A percentile compares a stretch with the other conserved stretches of the same genome.
Evolutionary conservation across 2,113 vertebrate genomes (phyloP).

Genomic region (Hiodon alosoides): DNA sequence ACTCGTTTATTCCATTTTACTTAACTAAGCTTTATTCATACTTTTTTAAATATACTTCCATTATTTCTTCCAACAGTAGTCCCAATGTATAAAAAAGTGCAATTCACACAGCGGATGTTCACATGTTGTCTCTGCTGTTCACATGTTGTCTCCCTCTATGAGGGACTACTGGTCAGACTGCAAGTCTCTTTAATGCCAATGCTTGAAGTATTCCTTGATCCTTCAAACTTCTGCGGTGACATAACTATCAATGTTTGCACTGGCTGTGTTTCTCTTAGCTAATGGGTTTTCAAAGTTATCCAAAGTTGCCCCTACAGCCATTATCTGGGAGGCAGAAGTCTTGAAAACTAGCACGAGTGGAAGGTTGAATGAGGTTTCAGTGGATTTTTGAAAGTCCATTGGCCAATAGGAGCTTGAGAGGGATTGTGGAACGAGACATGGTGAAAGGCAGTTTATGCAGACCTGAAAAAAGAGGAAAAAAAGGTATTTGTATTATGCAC

Average conservation of each 20-base stretch:
- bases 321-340: slow-evolving; percentile 25
- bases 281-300: neutral
- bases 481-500: too few relatives aligned
- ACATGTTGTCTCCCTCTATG: neutral
- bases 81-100: neutral
- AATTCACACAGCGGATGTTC: slow-evolving; percentile 27
- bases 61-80: neutral
- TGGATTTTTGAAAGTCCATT: slow-evolving; percentile 68
- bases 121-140: slow-evolving; percentile 6
- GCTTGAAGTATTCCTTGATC: neutral
- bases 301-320: neutral
- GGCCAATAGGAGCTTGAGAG: slow-evolving; percentile 62
- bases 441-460: slow-evolving; percentile 81
- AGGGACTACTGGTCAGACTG: slow-evolving; percentile 9
- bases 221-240: slow-evolving; percentile 1
- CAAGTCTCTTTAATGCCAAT: neutral
- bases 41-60: neutral
- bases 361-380: slow-evolving; percentile 42
- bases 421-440: slow-evolving; percentile 59
- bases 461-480: slow-evolving; percentile 52
- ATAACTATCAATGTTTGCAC: neutral
- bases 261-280: slow-evolving; percentile 27
- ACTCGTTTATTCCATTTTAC: neutral
- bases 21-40: neutral
- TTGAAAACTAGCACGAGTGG: slow-evolving; percentile 2